Evolutionary conservation across 2,113 vertebrate genomes (phyloP), one percentile per base, ranked within the genome.

Genomic region (Neogobius melanostomus): DNA sequence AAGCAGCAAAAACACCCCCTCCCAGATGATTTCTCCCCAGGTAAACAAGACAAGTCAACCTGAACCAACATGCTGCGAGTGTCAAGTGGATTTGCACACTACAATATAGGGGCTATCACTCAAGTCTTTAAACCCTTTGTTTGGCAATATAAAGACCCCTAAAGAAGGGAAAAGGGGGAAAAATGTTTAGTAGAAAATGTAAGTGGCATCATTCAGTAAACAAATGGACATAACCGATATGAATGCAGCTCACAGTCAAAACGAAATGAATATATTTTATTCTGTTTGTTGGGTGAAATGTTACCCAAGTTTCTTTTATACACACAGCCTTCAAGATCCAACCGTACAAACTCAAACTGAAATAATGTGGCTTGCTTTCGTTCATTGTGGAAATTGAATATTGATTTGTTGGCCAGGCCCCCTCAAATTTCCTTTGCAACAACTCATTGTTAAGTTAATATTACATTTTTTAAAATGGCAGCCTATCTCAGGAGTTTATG

Each of bases 11-110:
- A 61, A 45, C 54, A 11, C 11, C 11, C 44, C 16, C n/a, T 54
- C 47, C 53, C 56, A 60, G 17, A 15, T 43, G 72, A 15, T 16
- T 61, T 61, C 15, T n/a, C 59, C 42, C 42, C 7, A 61, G 59
- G 59, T 61, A 61, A 61, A 44, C 42, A 61, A 61, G 7, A 15
- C 36, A 6, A 43, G 11, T 61, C 14, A 61, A 44, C 42, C 15
- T 2, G 42, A 61, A n/a, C 59, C 11, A 36, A 8, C 10, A 17
- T 57, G 1, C 3, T 11, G 21, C 11, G 10, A 61, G 59, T 45
- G 59, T 61, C 59, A 11, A n/a, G 14, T n/a, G 59, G 59, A 44
- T n/a, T 61, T 44, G 5, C 43, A 61, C 4, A 15, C 42, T 8
- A 16, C 59, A 45, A 8, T 45, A 42, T 11, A 12, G 36, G 36